Conservation (phyloP, 2,888 invertebrate genomes). For the Sipunculus nudus region DNA sequence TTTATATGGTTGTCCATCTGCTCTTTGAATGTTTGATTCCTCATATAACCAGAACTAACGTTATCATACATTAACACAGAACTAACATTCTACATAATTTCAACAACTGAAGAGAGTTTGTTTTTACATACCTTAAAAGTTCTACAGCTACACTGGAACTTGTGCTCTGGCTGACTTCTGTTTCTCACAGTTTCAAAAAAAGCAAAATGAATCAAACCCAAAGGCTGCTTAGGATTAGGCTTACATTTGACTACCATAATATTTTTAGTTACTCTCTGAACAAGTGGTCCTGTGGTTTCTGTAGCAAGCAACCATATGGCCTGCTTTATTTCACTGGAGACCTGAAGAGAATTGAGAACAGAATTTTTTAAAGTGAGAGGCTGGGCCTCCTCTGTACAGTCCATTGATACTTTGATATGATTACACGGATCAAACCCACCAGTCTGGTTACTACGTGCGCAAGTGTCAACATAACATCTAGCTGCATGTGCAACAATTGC, state of each 20-base stretch:
- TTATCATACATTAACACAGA: no score
- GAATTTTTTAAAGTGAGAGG: conserved; percentile 73
- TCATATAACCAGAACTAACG: no score
- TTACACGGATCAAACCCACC: conserved; percentile 67
- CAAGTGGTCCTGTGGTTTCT: conserved; percentile 73
- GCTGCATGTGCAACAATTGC: conserved; percentile 58
- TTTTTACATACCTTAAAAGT: conserved; percentile 68
- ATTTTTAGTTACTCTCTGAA: conserved; percentile 77
- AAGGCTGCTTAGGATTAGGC: conserved; percentile 74
- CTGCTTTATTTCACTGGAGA: conserved; percentile 72
- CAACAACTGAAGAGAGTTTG: no score
- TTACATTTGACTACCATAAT: conserved; percentile 79
- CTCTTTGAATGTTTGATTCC: no score
- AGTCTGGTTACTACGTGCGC: conserved; percentile 33
- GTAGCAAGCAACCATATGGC: conserved; percentile 73
- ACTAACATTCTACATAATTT: not conserved
- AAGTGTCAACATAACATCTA: conserved; percentile 66
- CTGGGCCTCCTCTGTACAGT: conserved; percentile 73
- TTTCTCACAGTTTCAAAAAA: conserved; percentile 68
- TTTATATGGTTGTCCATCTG: no score
- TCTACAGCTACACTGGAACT: conserved; percentile 73
- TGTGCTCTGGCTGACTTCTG: conserved; percentile 67
- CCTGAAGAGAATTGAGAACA: conserved; percentile 72
- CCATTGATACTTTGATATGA: conserved; percentile 75
- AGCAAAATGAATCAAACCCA: conserved; percentile 77